phyloP scores from a whole-genome alignment of 1,140 invertebrate genomes.

The Leptestheria dahalacensis region DNA sequence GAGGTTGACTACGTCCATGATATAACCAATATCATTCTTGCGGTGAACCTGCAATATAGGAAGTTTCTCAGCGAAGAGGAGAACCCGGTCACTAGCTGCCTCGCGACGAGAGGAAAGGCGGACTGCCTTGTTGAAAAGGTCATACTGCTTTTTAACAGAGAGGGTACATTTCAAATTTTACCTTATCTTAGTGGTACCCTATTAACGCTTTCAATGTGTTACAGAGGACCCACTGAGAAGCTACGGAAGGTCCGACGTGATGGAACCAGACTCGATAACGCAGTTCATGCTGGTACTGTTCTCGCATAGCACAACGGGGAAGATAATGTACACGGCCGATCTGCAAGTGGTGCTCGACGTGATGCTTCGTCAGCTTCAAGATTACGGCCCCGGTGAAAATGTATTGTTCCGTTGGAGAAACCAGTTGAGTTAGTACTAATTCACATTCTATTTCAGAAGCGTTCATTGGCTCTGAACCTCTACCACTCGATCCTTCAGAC shows the following conservation, averaged over 20 bases:
- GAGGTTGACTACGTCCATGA: background rate
- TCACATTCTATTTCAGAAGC: background rate
- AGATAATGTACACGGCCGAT: slow-evolving; percentile 4
- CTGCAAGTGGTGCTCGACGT: slow-evolving; percentile 4
- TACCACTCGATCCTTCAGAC: background rate
- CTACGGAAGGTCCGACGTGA: background rate
- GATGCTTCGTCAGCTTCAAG: background rate
- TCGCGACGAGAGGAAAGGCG: background rate
- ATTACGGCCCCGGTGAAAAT: slow-evolving; percentile 5
- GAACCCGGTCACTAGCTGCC: background rate
- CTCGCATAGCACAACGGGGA: background rate
- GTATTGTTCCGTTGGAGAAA: background rate
- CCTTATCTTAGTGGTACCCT: background rate
- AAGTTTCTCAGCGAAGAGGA: background rate
- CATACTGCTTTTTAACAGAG: slow-evolving; percentile 2
- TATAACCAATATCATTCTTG: background rate
- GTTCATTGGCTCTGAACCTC: background rate
- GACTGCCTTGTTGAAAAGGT: slow-evolving; percentile 1
- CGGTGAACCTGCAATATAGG: background rate
- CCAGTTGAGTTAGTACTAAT: background rate
- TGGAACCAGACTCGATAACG: background rate
- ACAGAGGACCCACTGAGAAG: slow-evolving; percentile 1
- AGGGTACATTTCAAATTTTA: slow-evolving; percentile 1
- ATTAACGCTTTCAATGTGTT: background rate
- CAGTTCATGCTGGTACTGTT: slow-evolving; percentile 6